phyloP scores from a whole-genome alignment of 1,140 invertebrate species.

The Alviniconcha marisindica region DNA sequence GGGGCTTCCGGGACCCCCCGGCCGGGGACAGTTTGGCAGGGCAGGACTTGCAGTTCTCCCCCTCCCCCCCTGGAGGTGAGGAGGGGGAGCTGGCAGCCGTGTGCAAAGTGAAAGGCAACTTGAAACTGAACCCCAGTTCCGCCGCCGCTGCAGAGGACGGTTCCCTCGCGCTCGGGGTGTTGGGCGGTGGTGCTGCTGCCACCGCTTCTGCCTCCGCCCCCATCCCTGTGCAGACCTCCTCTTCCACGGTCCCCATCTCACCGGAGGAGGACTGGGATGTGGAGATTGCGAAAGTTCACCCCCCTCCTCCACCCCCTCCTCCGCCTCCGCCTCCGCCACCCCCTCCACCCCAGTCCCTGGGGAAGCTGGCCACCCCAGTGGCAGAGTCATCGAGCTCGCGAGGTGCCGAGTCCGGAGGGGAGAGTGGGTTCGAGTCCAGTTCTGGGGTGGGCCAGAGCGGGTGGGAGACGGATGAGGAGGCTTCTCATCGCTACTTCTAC shows the following conservation, averaged over 20 bases:
- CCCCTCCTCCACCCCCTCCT: constrained; percentile 41
- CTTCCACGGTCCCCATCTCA: not conserved
- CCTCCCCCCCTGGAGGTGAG: not conserved
- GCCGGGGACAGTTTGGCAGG: not conserved
- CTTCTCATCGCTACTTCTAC: constrained; percentile 44
- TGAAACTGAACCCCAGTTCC: not conserved
- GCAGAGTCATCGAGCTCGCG: not conserved
- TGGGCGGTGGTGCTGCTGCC: not conserved
- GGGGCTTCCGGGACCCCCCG: not conserved
- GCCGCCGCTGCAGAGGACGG: not conserved
- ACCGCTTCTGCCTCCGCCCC: not conserved
- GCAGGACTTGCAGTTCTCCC: not conserved
- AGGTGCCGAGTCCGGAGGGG: not conserved
- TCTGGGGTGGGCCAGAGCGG: constrained; percentile 32
- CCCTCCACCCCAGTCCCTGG: constrained; percentile 11
- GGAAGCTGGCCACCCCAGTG: not conserved
- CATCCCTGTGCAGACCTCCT: not conserved
- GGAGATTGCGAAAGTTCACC: constrained; percentile 16
- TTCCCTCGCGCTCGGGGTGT: not conserved
- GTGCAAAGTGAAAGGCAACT: not conserved
- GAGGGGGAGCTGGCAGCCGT: not conserved
- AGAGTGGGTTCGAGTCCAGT: constrained; percentile 28
- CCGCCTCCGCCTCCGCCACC: constrained; percentile 46
- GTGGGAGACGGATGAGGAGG: constrained; percentile 41
- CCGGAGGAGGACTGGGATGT: constrained; percentile 20